These are phyloP conservation scores for Cyclargus thomasi DNA, from an alignment of 1,140 invertebrate genomes.

Conservation along the genomic window DNA sequence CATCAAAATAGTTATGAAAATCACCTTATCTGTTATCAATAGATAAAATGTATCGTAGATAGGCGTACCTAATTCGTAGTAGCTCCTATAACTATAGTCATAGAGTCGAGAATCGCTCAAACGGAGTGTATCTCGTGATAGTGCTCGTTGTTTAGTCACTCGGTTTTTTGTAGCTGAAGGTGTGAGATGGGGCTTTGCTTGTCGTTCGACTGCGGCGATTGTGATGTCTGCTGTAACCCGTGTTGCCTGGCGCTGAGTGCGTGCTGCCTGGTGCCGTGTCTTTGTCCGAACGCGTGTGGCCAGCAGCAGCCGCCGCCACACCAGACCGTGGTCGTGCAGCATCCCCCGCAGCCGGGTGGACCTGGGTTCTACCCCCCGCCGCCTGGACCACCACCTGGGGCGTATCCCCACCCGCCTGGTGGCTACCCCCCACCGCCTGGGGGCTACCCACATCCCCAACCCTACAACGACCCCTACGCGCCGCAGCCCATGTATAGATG, in stretches of 20 bases:
- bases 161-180: slow-evolving; percentile 48
- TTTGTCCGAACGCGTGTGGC: slow-evolving; percentile 63
- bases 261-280: slow-evolving; percentile 57
- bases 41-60: slow-evolving; percentile 22
- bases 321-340: slow-evolving; percentile 48
- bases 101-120: slow-evolving; percentile 26
- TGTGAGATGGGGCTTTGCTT: slow-evolving; percentile 55
- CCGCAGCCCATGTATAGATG: slow-evolving; percentile 34
- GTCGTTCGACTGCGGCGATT: slow-evolving; percentile 64
- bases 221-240: slow-evolving; percentile 53
- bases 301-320: slow-evolving; percentile 52
- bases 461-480: slow-evolving; percentile 8
- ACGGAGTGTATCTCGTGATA: background rate
- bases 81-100: slow-evolving; percentile 18
- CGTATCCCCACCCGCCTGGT: slow-evolving; percentile 36
- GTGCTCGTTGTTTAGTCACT: slow-evolving; percentile 20
- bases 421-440: slow-evolving; percentile 32
- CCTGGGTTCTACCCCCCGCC: slow-evolving; percentile 47
- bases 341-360: slow-evolving; percentile 47
- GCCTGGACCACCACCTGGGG: slow-evolving; percentile 37
- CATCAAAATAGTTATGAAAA: slow-evolving; percentile 17
- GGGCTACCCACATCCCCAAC: slow-evolving; percentile 7
- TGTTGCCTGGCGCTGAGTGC: slow-evolving; percentile 61
- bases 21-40: slow-evolving; percentile 33
- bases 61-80: background rate